Conservation (phyloP, 2,888 invertebrate genomes). For the Polymixis flavicincta region DNA sequence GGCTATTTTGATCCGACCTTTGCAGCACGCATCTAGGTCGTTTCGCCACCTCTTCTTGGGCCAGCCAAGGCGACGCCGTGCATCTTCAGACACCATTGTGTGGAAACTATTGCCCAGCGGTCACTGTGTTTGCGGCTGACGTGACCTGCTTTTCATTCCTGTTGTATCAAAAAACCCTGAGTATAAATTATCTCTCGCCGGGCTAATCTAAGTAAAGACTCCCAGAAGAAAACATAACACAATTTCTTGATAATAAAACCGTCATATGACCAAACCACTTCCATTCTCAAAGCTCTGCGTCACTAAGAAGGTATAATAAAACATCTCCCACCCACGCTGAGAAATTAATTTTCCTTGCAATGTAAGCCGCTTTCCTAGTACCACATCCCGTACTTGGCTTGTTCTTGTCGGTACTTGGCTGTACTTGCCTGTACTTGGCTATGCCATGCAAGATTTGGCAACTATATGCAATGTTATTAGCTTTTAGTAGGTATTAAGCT, state of each 20-base stretch:
- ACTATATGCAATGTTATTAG: conserved; percentile 15
- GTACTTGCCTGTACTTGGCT: conserved; percentile 3
- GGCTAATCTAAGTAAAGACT: no score
- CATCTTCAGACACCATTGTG: no score
- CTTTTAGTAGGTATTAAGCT: conserved; percentile 8
- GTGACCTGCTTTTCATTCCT: no score
- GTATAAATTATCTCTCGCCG: no score
- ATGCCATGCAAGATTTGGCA: conserved; percentile 3
- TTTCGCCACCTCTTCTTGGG: no score
- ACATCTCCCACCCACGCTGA: conserved; percentile 50
- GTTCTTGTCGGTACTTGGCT: conserved; percentile 11
- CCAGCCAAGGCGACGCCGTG: no score
- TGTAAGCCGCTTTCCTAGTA: conserved; percentile 31
- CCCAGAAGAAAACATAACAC: not conserved
- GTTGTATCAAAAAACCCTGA: no score
- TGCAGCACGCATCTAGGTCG: no score
- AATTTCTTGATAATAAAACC: not conserved
- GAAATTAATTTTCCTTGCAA: conserved; percentile 68
- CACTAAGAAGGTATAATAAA: conserved; percentile 61
- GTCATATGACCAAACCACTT: conserved; percentile 1
- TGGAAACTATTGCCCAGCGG: no score
- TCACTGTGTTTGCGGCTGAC: no score
- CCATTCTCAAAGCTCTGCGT: conserved; percentile 15
- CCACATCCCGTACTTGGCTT: conserved; percentile 13
- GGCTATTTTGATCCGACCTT: no score